These are phyloP conservation scores for cat (Felis catus) DNA, from an alignment of 2,113 vertebrate genomes.

Conservation along the genomic window DNA sequence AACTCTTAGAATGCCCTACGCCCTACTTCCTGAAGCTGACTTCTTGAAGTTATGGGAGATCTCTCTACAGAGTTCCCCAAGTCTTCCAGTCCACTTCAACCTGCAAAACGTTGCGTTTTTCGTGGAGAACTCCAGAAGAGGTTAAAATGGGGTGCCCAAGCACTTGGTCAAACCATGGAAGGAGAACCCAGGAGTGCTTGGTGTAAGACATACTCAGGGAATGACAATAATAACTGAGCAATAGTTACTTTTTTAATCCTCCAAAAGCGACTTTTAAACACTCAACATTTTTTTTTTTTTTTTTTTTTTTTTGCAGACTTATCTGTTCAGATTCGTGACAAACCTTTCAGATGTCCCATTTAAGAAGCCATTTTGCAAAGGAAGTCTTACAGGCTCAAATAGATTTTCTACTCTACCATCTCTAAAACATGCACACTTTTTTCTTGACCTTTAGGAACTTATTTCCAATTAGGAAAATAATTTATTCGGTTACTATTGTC, in stretches of 20 bases:
- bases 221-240: conserved; percentile 28
- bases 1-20: conserved; percentile 49
- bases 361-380: conserved; percentile 69
- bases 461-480: conserved; percentile 46
- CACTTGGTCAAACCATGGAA: neutral
- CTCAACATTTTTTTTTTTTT: conserved; percentile 34
- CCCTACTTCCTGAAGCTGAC: conserved; percentile 46
- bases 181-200: neutral
- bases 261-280: conserved; percentile 44
- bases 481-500: conserved; percentile 43
- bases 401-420: neutral
- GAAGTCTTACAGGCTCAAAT: neutral
- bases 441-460: conserved; percentile 46
- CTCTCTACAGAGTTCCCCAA: conserved; percentile 48
- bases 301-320: conserved; percentile 4
- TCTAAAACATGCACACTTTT: conserved; percentile 9
- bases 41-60: conserved; percentile 51
- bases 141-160: neutral
- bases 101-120: neutral
- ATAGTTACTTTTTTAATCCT: neutral
- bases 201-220: neutral
- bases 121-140: neutral
- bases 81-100: conserved; percentile 40
- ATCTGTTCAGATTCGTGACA: conserved; percentile 52
- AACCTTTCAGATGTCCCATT: conserved; percentile 60